Percentiles rank a stretch among this genome's conserved stretches.
Evolutionary conservation across 2,797 vertebrate genomes (phyloP).

Genomic region (Falco cherrug): DNA sequence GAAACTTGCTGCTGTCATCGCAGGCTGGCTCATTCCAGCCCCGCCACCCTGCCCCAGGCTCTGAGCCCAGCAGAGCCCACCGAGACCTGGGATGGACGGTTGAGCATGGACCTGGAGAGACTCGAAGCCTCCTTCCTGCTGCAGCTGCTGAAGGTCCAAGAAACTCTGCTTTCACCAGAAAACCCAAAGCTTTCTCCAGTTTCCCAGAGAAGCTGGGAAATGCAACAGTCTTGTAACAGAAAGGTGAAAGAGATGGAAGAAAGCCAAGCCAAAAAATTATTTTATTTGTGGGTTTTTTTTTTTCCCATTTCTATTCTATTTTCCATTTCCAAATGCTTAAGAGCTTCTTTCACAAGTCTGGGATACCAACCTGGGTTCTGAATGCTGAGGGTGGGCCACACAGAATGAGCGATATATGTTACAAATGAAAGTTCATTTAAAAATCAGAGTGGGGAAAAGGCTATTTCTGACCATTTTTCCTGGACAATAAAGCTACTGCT

Average conservation of each 20-base stretch:
- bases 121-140: too few relatives aligned
- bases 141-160: not conserved
- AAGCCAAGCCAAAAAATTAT: not conserved
- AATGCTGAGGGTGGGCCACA: not conserved
- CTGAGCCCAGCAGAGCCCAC: not conserved
- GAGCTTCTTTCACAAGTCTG: too few relatives aligned
- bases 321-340: not conserved
- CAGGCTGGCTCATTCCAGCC: not conserved
- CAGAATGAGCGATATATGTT: not conserved
- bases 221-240: not conserved
- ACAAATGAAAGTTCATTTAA: not conserved
- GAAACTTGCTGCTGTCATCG: not conserved
- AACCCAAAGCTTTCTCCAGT: not conserved
- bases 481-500: not conserved
- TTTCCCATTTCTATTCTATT: too few relatives aligned
- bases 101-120: not conserved
- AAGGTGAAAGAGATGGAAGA: not conserved
- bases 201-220: not conserved
- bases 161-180: not conserved
- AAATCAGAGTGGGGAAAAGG: not conserved
- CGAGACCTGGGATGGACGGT: accelerated
- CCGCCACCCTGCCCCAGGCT: too few relatives aligned
- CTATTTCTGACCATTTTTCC: not conserved
- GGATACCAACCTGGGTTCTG: not conserved
- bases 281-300: too few relatives aligned